Evolutionary conservation across 92 coral and sea anemone genomes (phyloP), one percentile per base, ranked within the genome.

Genomic region (Bergia puertoricense): DNA sequence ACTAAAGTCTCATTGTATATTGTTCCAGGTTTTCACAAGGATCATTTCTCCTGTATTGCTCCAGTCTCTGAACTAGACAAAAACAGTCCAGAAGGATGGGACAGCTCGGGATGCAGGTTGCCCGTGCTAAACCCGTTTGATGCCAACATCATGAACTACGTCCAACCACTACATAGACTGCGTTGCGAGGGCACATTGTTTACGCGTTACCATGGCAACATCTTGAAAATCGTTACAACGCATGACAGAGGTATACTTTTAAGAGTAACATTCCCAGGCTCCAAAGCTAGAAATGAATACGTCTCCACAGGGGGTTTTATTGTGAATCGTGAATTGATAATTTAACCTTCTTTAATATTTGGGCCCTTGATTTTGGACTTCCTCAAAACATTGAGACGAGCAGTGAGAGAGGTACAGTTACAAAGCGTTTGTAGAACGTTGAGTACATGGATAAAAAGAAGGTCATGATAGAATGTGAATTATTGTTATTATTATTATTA

Each of bases 71-170:
- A 7, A 46, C 44, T 15, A 22, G 75, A 74, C 30, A 3, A 36
- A 42, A 78, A 65, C 16, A 48, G 82, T 56, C 81, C 20, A 18
- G 54, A 56, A 46, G 51, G 16, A 22, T 41, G 20, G 22, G 65
- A 23, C 9, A 51, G 10, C 22, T 9, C 84, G 23, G 92, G 93
- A 44, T 94, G 96, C 41, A 89, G 77, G 37, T 82, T 94, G 15
- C 96, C 96, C 4, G 51, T 77, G 6, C 88, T 94, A 3, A 85
- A 94, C 30, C 96, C 96, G 8, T 94, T 91, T 77, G 95, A 90
- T 76, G 79, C 88, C 22, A 89, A 86, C 66, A 77, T 93, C 51
- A 77, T 82, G 80, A 59, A 16, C 0, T 90, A 77, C 73, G 80
- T 92, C 5, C 40, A 13, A 23, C 89, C 51, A 6, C 44, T 54